These are phyloP conservation scores for Drosophila multiciliata DNA, from an alignment of 2,888 invertebrate species.

Conservation along the genomic window DNA sequence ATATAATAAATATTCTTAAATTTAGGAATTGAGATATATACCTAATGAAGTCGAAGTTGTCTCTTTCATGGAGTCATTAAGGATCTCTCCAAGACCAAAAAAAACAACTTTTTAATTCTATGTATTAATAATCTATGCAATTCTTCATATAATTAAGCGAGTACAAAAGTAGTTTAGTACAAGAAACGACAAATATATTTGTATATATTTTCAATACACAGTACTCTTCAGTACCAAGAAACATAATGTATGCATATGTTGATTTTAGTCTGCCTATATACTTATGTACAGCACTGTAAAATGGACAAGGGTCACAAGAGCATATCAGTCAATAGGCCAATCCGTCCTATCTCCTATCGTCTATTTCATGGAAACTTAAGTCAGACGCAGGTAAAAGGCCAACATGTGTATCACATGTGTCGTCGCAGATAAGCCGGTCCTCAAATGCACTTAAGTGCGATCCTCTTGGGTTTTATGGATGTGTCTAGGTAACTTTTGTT, in stretches of 20 bases:
- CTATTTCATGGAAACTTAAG: neutral
- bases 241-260: neutral
- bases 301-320: neutral
- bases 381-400: neutral
- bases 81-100: neutral
- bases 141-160: neutral
- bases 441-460: slow-evolving; percentile 8
- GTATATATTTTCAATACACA: neutral
- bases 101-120: neutral
- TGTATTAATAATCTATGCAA: neutral
- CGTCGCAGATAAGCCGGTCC: slow-evolving; percentile 8
- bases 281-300: slow-evolving; percentile 2
- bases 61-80: neutral
- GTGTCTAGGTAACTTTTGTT: slow-evolving; percentile 14
- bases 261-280: neutral
- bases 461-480: slow-evolving; percentile 3
- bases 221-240: neutral
- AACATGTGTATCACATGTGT: neutral
- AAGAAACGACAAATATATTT: neutral
- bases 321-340: slow-evolving; percentile 7
- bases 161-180: neutral
- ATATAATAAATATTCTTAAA: neutral
- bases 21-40: neutral
- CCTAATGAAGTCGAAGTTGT: neutral
- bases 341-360: neutral